These are phyloP conservation scores for Mimas tiliae DNA, from an alignment of 2,888 invertebrate genomes.

Conservation along the genomic window DNA sequence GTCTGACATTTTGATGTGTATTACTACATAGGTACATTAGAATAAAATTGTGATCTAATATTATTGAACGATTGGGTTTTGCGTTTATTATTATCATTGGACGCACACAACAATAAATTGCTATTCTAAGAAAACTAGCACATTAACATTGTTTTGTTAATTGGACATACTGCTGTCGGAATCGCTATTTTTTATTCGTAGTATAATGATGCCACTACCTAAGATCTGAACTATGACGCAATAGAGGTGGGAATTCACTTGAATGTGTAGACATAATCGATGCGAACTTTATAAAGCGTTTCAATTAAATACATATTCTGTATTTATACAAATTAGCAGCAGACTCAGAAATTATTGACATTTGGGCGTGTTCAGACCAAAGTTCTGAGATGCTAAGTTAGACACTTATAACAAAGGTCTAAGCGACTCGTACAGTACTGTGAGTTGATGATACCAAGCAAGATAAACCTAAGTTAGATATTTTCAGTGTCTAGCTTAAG, in stretches of 20 bases:
- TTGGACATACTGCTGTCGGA: background rate
- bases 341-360: too few species aligned
- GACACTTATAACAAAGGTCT: too few species aligned
- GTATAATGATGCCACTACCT: background rate
- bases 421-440: too few species aligned
- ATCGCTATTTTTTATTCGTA: slow-evolving; percentile 2
- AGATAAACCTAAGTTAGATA: too few species aligned
- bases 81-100: background rate
- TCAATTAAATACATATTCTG: background rate
- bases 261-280: background rate
- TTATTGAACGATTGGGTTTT: background rate
- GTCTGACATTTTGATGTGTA: too few species aligned
- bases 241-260: slow-evolving; percentile 3
- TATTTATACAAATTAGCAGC: too few species aligned
- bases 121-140: background rate
- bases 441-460: too few species aligned
- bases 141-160: slow-evolving; percentile 15
- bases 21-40: too few species aligned
- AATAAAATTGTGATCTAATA: too few species aligned
- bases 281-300: background rate
- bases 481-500: too few species aligned
- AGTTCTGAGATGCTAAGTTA: too few species aligned
- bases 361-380: too few species aligned
- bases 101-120: background rate
- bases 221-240: background rate